Percentiles rank a stretch among this genome's conserved stretches.
phyloP scores from a whole-genome alignment of 2,113 vertebrate species.

The Litocranius walleri region DNA sequence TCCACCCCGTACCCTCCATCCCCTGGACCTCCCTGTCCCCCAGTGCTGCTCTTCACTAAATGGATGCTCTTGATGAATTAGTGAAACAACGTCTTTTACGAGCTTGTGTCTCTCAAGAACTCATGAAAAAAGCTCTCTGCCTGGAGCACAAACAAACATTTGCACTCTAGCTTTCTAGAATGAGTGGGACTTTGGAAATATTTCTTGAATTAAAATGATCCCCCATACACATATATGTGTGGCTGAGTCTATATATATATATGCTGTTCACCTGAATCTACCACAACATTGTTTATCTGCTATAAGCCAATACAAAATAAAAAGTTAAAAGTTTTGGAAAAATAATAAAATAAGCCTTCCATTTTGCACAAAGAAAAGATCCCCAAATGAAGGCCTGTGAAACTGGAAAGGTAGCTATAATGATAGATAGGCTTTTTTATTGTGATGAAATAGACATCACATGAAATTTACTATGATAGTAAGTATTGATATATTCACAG shows the following conservation, averaged over 20 bases:
- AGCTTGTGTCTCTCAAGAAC: neutral
- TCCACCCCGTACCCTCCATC: neutral
- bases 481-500: neutral
- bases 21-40: neutral
- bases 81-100: neutral
- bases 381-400: neutral
- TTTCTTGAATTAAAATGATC: neutral
- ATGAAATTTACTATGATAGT: neutral
- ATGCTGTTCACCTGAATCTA: neutral
- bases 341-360: neutral
- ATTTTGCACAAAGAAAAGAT: neutral
- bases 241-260: neutral
- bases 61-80: neutral
- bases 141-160: neutral
- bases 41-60: neutral
- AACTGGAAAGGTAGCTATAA: neutral
- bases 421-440: neutral
- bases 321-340: neutral
- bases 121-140: neutral
- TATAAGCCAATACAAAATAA: neutral
- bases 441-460: neutral
- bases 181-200: neutral
- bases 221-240: neutral
- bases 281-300: neutral
- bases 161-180: neutral